Base-by-base conservation (phyloP, 37 sponge, comb jelly and placozoan species). In the Petrosia ficiformis region DNA sequence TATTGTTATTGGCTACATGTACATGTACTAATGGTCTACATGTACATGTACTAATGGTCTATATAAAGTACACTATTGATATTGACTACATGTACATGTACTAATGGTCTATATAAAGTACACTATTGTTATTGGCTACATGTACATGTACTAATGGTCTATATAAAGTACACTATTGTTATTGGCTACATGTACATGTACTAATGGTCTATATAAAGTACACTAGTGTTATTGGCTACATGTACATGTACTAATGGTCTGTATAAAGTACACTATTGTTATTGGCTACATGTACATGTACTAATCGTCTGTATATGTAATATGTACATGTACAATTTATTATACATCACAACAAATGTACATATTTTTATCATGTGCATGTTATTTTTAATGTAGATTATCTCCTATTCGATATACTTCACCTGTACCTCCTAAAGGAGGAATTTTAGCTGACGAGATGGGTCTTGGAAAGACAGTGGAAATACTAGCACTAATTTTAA, bases 401-500 rank as follows among this genome's bases (percentile, higher is more conserved):
- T 68, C 78, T 14, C 2, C 26, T 0, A 26, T 40, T 31, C 40
- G 39, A 40, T 71, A 74, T 33, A 61, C 66, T 10, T 24, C 36
- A 0, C 63, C 72, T 0, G 31, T 25, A 0, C 43, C 4, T 33
- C 76, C 85, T 25, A 72, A 38, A 29, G 90, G 90, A 19, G 97
- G 97, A 5, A 97, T 97, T 60, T 82, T 97, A 26, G 98, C 98
- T 26, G 98, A 97, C 60, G 98, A 97, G 83, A 97, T 97, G 98
- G 99, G 99, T 6, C 75, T 98, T 16, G 99, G 99, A n/a, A 98
- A 98, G 80, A 98, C 99, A 0, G 88, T 98, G 29, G 89, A 98
- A 57, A 75, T 95, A 3, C 73, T 98, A 40, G 90, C 99, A 0
- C 84, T 98, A 48, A 81, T 90, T 38, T 40, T 90, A 54, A 40